Evolutionary conservation across 1,140 invertebrate genomes (phyloP).

Genomic region (Bactericera cockerelli): DNA sequence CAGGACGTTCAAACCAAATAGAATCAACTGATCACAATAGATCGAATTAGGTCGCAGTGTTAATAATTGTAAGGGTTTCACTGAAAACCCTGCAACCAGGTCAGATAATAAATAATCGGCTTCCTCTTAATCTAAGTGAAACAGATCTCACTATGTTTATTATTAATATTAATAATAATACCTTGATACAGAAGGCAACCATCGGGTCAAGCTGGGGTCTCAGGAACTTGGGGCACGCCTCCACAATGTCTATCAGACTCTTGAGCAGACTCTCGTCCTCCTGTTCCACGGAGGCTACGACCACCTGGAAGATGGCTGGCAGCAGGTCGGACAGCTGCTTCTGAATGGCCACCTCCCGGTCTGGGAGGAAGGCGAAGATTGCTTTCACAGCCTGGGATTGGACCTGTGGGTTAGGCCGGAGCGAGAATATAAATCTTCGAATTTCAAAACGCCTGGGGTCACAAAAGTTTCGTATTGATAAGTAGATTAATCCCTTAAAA

Average conservation of each 20-base stretch:
- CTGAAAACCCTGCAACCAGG: no score
- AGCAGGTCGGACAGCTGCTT: conserved; percentile 77
- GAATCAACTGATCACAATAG: no score
- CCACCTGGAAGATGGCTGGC: conserved; percentile 52
- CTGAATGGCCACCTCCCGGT: conserved; percentile 73
- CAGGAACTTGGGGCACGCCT: conserved; percentile 83
- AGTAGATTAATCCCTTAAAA: no score
- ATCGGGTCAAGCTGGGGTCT: conserved; percentile 71
- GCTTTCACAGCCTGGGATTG: conserved; percentile 67
- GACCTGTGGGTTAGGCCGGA: conserved; percentile 38
- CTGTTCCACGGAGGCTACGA: conserved; percentile 60
- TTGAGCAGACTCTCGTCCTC: conserved; percentile 83
- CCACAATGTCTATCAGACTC: conserved; percentile 82
- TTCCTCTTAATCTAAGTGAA: no score
- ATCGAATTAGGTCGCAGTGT: no score
- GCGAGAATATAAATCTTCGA: conserved; percentile 9
- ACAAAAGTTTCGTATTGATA: no score
- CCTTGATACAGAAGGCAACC: conserved; percentile 81
- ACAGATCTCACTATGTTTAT: no score
- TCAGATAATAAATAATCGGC: no score
- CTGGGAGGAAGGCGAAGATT: conserved; percentile 79
- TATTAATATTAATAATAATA: no score
- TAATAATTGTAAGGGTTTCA: no score
- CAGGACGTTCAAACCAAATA: no score
- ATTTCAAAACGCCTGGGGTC: no score